These are phyloP conservation scores for Nebria brevicollis DNA, from an alignment of 2,888 invertebrate genomes.

Conservation along the genomic window DNA sequence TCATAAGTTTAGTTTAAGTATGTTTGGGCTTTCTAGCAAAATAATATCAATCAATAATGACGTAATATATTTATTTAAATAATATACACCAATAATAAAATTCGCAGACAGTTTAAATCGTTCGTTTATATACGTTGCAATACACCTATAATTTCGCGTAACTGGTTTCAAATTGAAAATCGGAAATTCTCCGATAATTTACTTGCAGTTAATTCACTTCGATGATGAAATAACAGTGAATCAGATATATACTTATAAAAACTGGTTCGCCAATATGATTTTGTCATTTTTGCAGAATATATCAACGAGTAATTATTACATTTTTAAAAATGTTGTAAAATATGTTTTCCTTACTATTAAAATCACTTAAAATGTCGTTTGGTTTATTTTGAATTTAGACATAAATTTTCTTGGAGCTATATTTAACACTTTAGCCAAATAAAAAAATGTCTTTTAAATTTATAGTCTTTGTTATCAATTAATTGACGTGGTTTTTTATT, in stretches of 20 bases:
- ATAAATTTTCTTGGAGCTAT: no score
- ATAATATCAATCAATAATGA: no score
- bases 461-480: background rate
- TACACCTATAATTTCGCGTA: background rate
- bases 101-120: background rate
- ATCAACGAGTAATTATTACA: background rate
- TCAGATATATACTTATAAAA: background rate
- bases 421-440: no score
- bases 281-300: background rate
- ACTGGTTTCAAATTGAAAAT: background rate
- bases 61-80: no score
- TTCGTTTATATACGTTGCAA: background rate
- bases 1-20: no score
- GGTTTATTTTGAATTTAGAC: no score
- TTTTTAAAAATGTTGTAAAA: no score
- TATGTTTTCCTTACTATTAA: no score
- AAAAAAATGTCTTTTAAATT: background rate
- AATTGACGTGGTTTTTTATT: background rate
- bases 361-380: no score
- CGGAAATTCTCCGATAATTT: background rate
- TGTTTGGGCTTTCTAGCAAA: no score
- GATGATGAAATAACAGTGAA: background rate
- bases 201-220: background rate
- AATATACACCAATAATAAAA: background rate
- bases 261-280: background rate